Conservation (phyloP, 2,888 invertebrate genomes). For the Ochropleura plecta region DNA sequence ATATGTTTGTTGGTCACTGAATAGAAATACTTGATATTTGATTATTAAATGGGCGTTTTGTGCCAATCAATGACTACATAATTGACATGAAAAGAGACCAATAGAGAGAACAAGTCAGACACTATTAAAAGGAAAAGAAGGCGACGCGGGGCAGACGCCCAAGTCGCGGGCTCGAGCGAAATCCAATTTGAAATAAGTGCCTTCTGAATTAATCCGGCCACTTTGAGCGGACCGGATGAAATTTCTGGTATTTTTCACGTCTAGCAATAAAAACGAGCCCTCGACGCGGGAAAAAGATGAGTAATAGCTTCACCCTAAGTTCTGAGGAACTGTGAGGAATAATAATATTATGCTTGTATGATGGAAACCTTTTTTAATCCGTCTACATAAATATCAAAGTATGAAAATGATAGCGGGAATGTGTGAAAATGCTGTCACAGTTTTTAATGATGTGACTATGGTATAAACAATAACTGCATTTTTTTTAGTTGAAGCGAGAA, state of each 20-base stretch:
- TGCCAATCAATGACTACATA: slow-evolving; percentile 68
- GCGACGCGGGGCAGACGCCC: slow-evolving; percentile 75
- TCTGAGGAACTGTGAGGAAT: slow-evolving; percentile 86
- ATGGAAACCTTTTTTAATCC: slow-evolving; percentile 85
- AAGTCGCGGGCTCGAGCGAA: slow-evolving; percentile 82
- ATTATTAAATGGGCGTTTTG: slow-evolving; percentile 53
- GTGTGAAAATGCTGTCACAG: slow-evolving; percentile 51
- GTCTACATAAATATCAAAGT: slow-evolving; percentile 74
- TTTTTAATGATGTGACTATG: slow-evolving; percentile 56
- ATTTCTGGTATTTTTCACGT: slow-evolving; percentile 91
- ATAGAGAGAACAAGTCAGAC: slow-evolving; percentile 78
- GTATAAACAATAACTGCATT: slow-evolving; percentile 3
- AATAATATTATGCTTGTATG: slow-evolving; percentile 86
- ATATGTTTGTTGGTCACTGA: slow-evolving; percentile 4
- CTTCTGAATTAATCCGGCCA: slow-evolving; percentile 90
- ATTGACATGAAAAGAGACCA: slow-evolving; percentile 74
- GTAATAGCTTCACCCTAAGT: slow-evolving; percentile 86
- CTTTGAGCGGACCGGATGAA: slow-evolving; percentile 88
- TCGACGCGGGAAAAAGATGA: slow-evolving; percentile 87
- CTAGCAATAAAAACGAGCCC: slow-evolving; percentile 89
- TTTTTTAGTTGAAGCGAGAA: neutral
- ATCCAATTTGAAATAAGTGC: slow-evolving; percentile 91
- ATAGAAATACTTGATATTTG: slow-evolving; percentile 28
- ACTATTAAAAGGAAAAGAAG: slow-evolving; percentile 86
- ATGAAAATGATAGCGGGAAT: slow-evolving; percentile 66